Evolutionary conservation across 2,797 vertebrate genomes (phyloP).

Genomic region (Myripristis murdjan): DNA sequence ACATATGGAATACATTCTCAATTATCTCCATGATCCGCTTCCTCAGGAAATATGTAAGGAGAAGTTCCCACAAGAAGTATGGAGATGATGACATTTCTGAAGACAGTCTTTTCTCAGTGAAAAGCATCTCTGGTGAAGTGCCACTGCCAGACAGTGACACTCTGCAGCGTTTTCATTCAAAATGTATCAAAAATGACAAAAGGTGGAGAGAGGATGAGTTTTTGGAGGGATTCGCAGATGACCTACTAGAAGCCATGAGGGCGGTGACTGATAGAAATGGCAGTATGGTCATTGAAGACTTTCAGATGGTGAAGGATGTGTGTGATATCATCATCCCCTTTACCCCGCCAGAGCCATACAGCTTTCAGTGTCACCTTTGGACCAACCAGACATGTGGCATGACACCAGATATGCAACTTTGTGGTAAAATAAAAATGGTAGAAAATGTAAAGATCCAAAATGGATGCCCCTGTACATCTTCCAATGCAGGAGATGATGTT

Average conservation of each 20-base stretch:
- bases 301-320: constrained; percentile 84
- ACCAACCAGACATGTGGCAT: constrained; percentile 68
- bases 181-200: constrained; percentile 80
- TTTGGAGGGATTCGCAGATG: constrained; percentile 92
- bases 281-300: constrained; percentile 89
- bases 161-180: constrained; percentile 86
- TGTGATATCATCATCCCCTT: constrained; percentile 90
- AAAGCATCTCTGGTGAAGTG: constrained; percentile 69
- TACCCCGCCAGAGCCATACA: constrained; percentile 84
- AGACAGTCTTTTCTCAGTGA: constrained; percentile 60
- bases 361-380: constrained; percentile 84
- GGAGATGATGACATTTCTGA: constrained; percentile 69
- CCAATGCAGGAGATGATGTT: constrained; percentile 87
- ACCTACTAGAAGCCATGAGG: constrained; percentile 89
- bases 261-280: constrained; percentile 80
- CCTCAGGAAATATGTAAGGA: constrained; percentile 85
- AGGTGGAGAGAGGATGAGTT: constrained; percentile 87
- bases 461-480: constrained; percentile 88
- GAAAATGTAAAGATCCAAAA: constrained; percentile 67
- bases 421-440: constrained; percentile 88
- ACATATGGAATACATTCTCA: constrained; percentile 86
- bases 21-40: constrained; percentile 88
- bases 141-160: constrained; percentile 80
- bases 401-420: constrained; percentile 80
- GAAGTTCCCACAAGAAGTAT: constrained; percentile 71